A percentile compares a stretch with the other conserved stretches of the same genome.
These are phyloP conservation scores for Lagodon rhomboides DNA, from an alignment of 2,797 vertebrate species.

Conservation along the genomic window DNA sequence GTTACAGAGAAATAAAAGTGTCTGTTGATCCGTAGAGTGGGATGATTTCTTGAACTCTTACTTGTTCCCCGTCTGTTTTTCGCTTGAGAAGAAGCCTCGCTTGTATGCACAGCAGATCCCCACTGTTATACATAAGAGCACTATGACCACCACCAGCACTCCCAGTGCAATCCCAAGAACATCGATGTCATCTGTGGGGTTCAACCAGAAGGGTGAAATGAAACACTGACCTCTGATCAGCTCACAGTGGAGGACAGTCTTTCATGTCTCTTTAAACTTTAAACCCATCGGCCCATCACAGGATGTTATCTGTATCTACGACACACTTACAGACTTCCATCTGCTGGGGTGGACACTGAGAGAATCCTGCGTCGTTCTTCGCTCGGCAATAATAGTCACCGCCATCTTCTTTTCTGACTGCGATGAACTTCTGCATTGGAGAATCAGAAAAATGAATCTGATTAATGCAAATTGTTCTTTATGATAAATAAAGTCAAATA, in stretches of 20 bases:
- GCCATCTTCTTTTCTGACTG: constrained; percentile 92
- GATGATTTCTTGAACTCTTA: constrained; percentile 71
- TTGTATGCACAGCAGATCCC: constrained; percentile 97
- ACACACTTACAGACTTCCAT: constrained; percentile 98
- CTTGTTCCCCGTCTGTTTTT: constrained; percentile 92
- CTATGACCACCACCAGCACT: constrained; percentile 92
- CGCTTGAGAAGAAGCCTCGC: constrained; percentile 92
- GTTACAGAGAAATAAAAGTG: neutral
- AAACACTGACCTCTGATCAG: neutral
- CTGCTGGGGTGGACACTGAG: constrained; percentile 90
- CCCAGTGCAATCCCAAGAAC: constrained; percentile 92
- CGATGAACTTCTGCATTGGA: constrained; percentile 88
- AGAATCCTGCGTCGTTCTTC: constrained; percentile 91
- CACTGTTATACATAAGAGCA: constrained; percentile 91
- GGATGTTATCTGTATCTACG: neutral
- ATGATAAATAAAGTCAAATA: neutral
- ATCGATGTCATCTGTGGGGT: constrained; percentile 92
- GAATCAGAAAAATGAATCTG: constrained; percentile 4
- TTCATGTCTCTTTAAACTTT: neutral
- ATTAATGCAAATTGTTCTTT: neutral
- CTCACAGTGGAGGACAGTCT: neutral
- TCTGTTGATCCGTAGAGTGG: neutral
- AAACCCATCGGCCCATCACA: neutral
- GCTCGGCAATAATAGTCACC: constrained; percentile 96
- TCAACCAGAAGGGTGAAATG: neutral